These are phyloP conservation scores for Chloroceryle aenea DNA, from an alignment of 2,113 vertebrate species.

Conservation along the genomic window DNA sequence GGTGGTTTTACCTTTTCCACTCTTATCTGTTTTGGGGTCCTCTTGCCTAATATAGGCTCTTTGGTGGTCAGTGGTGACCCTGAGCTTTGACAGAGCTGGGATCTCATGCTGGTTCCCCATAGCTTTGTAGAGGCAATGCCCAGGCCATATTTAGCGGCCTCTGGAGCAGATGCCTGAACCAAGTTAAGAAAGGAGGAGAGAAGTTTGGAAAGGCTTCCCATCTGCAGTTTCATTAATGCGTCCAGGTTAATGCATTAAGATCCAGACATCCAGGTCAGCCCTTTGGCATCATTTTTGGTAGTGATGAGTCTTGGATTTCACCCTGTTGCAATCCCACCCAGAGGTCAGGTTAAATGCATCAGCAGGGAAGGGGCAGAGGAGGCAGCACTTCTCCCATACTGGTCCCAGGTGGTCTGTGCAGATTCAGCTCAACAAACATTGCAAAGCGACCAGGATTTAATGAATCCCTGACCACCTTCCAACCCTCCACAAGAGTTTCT, in stretches of 20 bases:
- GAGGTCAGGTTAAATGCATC: neutral
- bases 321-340: neutral
- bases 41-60: neutral
- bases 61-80: neutral
- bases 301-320: neutral
- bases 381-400: neutral
- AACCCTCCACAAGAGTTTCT: neutral
- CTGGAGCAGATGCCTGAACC: neutral
- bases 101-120: neutral
- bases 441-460: neutral
- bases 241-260: neutral
- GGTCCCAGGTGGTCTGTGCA: neutral
- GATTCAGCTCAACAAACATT: rapidly evolving
- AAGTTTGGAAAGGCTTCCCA: neutral
- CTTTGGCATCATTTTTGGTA: neutral
- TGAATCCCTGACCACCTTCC: neutral
- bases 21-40: neutral
- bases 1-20: neutral
- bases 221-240: neutral
- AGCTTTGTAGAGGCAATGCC: neutral
- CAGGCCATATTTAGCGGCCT: neutral
- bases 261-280: neutral
- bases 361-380: neutral
- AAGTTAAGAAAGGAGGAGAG: neutral
- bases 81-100: neutral